phyloP scores from a whole-genome alignment of 2,113 vertebrate genomes.

The Peromyscus polionotus region DNA sequence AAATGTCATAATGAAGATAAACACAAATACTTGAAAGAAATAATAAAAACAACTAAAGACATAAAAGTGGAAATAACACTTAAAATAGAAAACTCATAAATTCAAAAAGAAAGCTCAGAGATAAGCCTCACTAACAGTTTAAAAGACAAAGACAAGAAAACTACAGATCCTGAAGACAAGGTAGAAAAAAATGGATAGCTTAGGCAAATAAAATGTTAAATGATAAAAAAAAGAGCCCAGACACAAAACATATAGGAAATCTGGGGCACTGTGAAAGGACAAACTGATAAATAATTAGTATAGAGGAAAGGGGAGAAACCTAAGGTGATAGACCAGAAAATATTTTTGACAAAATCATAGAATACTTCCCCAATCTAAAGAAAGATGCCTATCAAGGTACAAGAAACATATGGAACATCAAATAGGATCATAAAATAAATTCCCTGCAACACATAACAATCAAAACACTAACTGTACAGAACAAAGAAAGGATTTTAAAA shows the following conservation, averaged over 20 bases:
- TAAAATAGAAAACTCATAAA: neutral
- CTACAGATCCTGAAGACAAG: neutral
- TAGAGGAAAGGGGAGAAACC: neutral
- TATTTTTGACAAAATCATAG: neutral
- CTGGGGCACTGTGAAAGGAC: neutral
- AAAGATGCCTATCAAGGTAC: neutral
- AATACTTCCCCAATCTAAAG: neutral
- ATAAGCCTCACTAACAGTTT: neutral
- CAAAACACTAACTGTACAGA: neutral
- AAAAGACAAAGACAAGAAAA: neutral
- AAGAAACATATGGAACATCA: neutral
- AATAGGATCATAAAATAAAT: neutral
- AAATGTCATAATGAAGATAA: neutral
- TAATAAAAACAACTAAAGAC: neutral
- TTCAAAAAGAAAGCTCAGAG: neutral
- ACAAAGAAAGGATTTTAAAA: neutral
- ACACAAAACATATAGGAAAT: neutral
- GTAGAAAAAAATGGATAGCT: neutral
- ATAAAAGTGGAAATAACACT: neutral
- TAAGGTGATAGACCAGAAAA: neutral
- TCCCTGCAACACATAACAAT: neutral
- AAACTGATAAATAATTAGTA: neutral
- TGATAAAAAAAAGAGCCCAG: neutral
- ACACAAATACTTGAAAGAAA: neutral
- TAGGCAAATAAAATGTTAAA: neutral